These are phyloP conservation scores for Anastrepha ludens DNA, from an alignment of 1,140 invertebrate species.

Conservation along the genomic window DNA sequence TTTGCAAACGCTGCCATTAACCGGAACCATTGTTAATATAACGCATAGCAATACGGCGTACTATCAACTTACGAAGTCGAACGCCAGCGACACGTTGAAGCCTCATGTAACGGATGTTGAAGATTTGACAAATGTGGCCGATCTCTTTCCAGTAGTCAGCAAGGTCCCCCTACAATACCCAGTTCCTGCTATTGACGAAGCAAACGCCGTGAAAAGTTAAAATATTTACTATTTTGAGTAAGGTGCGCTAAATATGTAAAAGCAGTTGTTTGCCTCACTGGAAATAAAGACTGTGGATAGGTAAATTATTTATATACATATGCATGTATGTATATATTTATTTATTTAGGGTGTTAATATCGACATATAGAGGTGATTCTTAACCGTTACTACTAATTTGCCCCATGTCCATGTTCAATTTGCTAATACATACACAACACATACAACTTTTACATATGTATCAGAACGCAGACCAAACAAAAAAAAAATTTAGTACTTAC, in stretches of 20 bases:
- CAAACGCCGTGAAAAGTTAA: constrained; percentile 49
- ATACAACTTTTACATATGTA: too few species aligned
- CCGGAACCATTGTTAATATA: constrained; percentile 73
- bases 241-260: too few species aligned
- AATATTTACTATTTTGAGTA: background rate
- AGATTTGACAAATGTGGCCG: constrained; percentile 63
- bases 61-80: constrained; percentile 69
- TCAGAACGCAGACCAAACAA: too few species aligned
- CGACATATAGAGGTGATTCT: background rate
- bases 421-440: too few species aligned
- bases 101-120: constrained; percentile 65
- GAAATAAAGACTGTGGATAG: background rate
- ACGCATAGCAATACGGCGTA: constrained; percentile 73
- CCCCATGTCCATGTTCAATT: too few species aligned
- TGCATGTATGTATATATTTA: background rate
- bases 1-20: constrained; percentile 69
- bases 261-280: background rate
- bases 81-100: constrained; percentile 64
- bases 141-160: constrained; percentile 63
- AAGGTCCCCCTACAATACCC: background rate
- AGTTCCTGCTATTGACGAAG: background rate
- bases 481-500: too few species aligned
- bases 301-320: background rate
- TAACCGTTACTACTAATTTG: too few species aligned
- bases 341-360: background rate